These are phyloP conservation scores for Beris chalybata DNA, from an alignment of 2,888 invertebrate species.

Conservation along the genomic window DNA sequence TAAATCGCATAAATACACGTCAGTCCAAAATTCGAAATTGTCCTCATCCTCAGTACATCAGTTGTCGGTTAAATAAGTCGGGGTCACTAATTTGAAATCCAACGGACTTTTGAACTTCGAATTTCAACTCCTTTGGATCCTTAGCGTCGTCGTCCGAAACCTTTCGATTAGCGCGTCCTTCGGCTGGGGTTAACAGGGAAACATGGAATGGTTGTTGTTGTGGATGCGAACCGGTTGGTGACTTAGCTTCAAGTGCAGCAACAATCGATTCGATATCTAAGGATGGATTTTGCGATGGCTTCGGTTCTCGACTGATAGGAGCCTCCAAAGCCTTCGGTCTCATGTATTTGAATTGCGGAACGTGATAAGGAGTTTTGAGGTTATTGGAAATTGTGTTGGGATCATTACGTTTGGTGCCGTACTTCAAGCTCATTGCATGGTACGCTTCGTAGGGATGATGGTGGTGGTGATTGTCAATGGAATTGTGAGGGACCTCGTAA, in stretches of 20 bases:
- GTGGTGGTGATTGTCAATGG: conserved; percentile 1
- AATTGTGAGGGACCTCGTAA: conserved; percentile 8
- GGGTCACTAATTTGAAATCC: conserved; percentile 37
- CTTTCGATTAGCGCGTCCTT: conserved; percentile 16
- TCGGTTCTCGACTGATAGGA: conserved; percentile 5
- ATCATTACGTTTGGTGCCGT: conserved; percentile 8
- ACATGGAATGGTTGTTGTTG: not conserved
- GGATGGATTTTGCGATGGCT: not conserved
- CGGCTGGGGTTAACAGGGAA: not conserved
- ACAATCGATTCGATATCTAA: conserved; percentile 25
- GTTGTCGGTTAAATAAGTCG: conserved; percentile 35
- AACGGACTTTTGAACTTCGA: conserved; percentile 36
- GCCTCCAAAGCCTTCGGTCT: not conserved
- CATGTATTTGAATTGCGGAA: conserved; percentile 7
- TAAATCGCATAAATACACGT: conserved; percentile 25
- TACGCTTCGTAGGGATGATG: conserved; percentile 40
- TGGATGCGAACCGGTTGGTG: not conserved
- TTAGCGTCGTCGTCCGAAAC: conserved; percentile 1
- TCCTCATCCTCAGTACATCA: conserved; percentile 31
- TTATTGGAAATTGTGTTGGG: not conserved
- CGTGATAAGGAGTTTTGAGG: conserved; percentile 5
- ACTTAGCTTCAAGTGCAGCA: conserved; percentile 22
- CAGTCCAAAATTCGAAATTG: conserved; percentile 11
- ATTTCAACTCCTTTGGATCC: conserved; percentile 7
- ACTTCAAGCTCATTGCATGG: conserved; percentile 37